Percentiles rank a stretch among this genome's conserved stretches.
Conservation (phyloP, 2,888 invertebrate genomes). For the Malacosoma neustria region DNA sequence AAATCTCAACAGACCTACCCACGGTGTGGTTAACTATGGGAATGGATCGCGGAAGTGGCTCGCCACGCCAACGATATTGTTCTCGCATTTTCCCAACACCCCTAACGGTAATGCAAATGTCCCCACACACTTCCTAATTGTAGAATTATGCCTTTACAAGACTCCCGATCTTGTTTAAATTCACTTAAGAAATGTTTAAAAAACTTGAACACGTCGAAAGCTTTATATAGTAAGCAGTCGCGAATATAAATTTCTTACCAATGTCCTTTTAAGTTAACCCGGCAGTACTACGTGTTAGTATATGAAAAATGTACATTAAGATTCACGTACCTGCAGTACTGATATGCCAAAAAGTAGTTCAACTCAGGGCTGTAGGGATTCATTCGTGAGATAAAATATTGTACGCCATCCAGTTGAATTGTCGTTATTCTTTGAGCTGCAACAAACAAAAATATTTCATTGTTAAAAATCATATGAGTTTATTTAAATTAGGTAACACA, state of each 20-base stretch:
- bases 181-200: background rate
- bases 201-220: background rate
- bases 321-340: conserved; percentile 80
- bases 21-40: conserved; percentile 6
- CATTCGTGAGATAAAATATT: conserved; percentile 90
- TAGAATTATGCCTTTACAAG: conserved; percentile 26
- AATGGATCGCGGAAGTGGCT: conserved; percentile 35
- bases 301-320: too few species aligned
- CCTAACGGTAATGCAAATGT: conserved; percentile 64
- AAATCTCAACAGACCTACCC: background rate
- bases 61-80: conserved; percentile 41
- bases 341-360: conserved; percentile 90
- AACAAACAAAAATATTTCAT: conserved; percentile 38
- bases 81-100: conserved; percentile 46
- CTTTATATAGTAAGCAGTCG: background rate
- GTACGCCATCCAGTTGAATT: conserved; percentile 88
- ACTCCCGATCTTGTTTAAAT: too few species aligned
- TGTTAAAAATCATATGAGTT: too few species aligned
- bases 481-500: too few species aligned
- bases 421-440: conserved; percentile 90
- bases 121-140: conserved; percentile 51
- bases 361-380: conserved; percentile 90
- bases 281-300: too few species aligned
- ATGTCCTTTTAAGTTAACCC: background rate
- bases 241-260: background rate